Conservation (phyloP, 2,797 vertebrate genomes). For the Sebastes itinus region DNA sequence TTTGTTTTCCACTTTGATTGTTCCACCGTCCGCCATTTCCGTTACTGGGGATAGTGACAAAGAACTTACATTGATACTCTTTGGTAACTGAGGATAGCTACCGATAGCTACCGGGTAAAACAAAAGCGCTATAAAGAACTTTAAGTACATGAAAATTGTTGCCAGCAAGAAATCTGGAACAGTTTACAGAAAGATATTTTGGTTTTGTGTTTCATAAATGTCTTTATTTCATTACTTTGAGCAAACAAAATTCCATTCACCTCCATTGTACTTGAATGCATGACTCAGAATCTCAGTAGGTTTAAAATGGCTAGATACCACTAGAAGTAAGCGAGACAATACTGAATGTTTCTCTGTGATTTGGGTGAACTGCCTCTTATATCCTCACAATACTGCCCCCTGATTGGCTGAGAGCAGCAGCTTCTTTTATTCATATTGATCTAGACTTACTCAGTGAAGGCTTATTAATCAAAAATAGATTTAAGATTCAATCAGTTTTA, state of each 20-base stretch:
- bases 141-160: not conserved
- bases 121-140: no score
- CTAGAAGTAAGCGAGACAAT: not conserved
- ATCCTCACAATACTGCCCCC: not conserved
- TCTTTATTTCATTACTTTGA: not conserved
- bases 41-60: no score
- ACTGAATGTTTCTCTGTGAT: not conserved
- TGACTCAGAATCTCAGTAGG: not conserved
- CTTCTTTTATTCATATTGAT: not conserved
- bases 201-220: not conserved
- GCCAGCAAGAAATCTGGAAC: not conserved
- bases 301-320: not conserved
- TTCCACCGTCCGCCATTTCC: no score
- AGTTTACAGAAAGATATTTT: not conserved
- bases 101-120: no score
- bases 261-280: not conserved
- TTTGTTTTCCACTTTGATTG: no score
- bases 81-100: no score
- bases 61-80: no score
- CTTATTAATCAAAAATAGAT: not conserved
- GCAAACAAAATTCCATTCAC: not conserved
- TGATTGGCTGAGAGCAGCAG: slow-evolving; percentile 5
- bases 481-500: not conserved
- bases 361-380: not conserved
- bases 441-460: not conserved